phyloP scores from a whole-genome alignment of 2,888 invertebrate genomes.

The Nebria salina region DNA sequence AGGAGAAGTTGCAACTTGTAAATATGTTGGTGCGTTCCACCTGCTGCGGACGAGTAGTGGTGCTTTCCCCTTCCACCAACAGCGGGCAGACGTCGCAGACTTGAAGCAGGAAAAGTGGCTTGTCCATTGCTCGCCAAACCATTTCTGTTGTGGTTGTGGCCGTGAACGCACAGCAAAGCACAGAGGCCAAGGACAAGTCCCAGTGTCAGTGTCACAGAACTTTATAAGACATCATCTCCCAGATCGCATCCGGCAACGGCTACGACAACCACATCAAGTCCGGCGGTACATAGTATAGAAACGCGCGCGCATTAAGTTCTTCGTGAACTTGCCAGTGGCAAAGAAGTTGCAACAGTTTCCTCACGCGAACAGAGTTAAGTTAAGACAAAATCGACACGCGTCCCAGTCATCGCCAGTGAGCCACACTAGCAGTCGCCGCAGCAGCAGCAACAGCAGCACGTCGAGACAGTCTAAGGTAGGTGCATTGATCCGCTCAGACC shows the following conservation, averaged over 20 bases:
- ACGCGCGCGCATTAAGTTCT: constrained; percentile 16
- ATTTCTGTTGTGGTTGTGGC: constrained; percentile 63
- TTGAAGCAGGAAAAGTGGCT: constrained; percentile 61
- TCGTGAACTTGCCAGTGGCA: constrained; percentile 12
- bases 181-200: constrained; percentile 13
- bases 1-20: constrained; percentile 30
- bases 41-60: constrained; percentile 58
- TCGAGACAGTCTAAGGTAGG: constrained; percentile 50
- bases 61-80: constrained; percentile 57
- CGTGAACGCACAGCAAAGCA: constrained; percentile 59
- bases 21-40: constrained; percentile 54
- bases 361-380: constrained; percentile 8
- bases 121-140: constrained; percentile 62
- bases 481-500: constrained; percentile 48
- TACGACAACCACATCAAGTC: background rate
- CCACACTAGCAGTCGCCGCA: constrained; percentile 39
- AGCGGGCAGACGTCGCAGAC: constrained; percentile 47
- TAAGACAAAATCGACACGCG: constrained; percentile 11
- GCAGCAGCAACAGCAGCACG: constrained; percentile 20
- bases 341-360: constrained; percentile 8
- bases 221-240: background rate
- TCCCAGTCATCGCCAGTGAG: constrained; percentile 16
- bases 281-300: background rate
- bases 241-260: background rate
- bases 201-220: constrained; percentile 58